Evolutionary conservation across 1,140 invertebrate species (phyloP).

Genomic region (Aphidius gifuensis): DNA sequence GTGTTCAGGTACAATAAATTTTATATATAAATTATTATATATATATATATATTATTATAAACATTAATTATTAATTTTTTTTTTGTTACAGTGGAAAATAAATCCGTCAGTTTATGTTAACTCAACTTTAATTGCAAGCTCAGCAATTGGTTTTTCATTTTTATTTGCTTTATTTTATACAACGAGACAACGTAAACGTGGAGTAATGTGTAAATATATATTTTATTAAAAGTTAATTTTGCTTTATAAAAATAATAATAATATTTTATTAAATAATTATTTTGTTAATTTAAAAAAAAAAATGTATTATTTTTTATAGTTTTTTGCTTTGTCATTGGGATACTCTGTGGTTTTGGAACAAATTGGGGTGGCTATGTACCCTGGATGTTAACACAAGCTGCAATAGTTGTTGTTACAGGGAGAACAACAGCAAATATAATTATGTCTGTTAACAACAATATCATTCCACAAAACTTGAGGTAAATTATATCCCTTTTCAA

Average conservation of each 20-base stretch:
- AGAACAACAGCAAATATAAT: slow-evolving; percentile 42
- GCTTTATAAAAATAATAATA: too few relatives aligned
- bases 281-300: neutral
- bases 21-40: neutral
- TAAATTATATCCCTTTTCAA: slow-evolving; percentile 28
- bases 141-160: slow-evolving; percentile 40
- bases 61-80: slow-evolving; percentile 15
- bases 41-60: neutral
- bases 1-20: slow-evolving; percentile 21
- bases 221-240: neutral
- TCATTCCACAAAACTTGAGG: slow-evolving; percentile 48
- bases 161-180: slow-evolving; percentile 31
- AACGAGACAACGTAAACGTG: slow-evolving; percentile 35
- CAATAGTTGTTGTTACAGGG: slow-evolving; percentile 41
- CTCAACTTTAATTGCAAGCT: slow-evolving; percentile 44
- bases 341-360: slow-evolving; percentile 43
- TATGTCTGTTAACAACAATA: slow-evolving; percentile 36
- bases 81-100: slow-evolving; percentile 40
- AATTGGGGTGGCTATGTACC: slow-evolving; percentile 47
- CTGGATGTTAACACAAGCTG: slow-evolving; percentile 42
- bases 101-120: slow-evolving; percentile 41
- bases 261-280: neutral
- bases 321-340: slow-evolving; percentile 36
- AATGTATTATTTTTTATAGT: slow-evolving; percentile 29
- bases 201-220: slow-evolving; percentile 37